phyloP scores from a whole-genome alignment of 1,140 invertebrate species.

The Melanaphis sacchari region DNA sequence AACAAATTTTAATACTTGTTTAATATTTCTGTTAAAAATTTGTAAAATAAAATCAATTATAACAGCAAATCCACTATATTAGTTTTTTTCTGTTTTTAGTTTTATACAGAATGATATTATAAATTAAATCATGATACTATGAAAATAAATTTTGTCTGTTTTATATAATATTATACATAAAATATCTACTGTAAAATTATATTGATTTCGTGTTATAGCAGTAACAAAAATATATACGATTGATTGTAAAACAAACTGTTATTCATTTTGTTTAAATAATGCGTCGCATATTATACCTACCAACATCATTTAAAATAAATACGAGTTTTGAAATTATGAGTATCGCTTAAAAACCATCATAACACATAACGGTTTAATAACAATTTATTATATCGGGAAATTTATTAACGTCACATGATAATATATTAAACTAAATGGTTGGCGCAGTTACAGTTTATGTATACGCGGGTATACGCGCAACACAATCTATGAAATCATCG shows the following conservation, averaged over 20 bases:
- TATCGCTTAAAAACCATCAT: neutral
- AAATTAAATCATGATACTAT: neutral
- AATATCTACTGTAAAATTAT: neutral
- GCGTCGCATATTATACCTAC: neutral
- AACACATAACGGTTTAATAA: too few species aligned
- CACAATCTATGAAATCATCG: neutral
- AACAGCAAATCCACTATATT: neutral
- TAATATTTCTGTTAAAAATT: neutral
- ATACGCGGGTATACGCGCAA: neutral
- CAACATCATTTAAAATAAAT: slow-evolving; percentile 25
- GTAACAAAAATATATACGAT: neutral
- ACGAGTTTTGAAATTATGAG: neutral
- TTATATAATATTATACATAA: neutral
- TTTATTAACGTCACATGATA: slow-evolving; percentile 12
- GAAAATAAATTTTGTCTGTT: neutral
- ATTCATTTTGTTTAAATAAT: slow-evolving; percentile 18
- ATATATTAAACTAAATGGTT: neutral
- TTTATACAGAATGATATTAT: neutral
- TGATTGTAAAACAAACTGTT: neutral
- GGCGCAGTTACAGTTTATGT: too few species aligned
- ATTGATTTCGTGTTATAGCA: neutral
- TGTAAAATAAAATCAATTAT: neutral
- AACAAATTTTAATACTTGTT: neutral
- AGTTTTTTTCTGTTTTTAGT: neutral
- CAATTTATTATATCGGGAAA: slow-evolving; percentile 11